Evolutionary conservation across 2,797 vertebrate species (phyloP), one percentile per base, ranked within the genome.

Genomic region (Pteronotus mesoamericanus): DNA sequence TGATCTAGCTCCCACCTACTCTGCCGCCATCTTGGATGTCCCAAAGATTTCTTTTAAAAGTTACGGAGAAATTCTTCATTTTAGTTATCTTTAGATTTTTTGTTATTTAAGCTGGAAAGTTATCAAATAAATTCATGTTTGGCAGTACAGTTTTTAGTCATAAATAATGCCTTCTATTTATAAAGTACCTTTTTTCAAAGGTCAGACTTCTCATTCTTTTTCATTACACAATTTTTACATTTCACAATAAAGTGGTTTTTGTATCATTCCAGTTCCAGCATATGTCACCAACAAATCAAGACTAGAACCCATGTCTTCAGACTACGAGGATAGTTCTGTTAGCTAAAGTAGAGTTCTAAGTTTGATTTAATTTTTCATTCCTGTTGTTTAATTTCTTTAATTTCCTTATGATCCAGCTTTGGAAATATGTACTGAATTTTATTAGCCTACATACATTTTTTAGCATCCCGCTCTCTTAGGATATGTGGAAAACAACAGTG

Each of bases 361-460:
- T 93, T 88, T 89, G 19, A 75, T 89, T 95, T 89, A 69, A 74
- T 44, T 89, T 96, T 96, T 95, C 9, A 84, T 69, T 96, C 90
- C 19, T 86, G 75, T 89, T 64, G 18, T 86, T 89, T 92, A 69
- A 80, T 86, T 97, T 84, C 44, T 78, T 92, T 71, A 44, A 66
- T 75, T 95, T 94, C 92, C 53, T 89, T 61, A 82, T 71, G n/a
- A 39, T 11, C 3, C 42, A 94, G 72, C 61, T 95, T 96, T 94
- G 34, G 37, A 96, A 96, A 87, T 84, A 64, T 44, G n/a, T 85
- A 78, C 46, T 77, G 89, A 48, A 91, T 86, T 86, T 90, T 95
- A 79, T 83, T 92, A 94, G 66, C 96, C 96, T 89, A 97, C 96
- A 59, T 86, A 80, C 75, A 94, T 97, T 96, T 96, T 92, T 96